A percentile compares a stretch with the other conserved stretches of the same genome.
Evolutionary conservation across 2,888 invertebrate species (phyloP).

Genomic region (Dimorphilus gyrociliatus): DNA sequence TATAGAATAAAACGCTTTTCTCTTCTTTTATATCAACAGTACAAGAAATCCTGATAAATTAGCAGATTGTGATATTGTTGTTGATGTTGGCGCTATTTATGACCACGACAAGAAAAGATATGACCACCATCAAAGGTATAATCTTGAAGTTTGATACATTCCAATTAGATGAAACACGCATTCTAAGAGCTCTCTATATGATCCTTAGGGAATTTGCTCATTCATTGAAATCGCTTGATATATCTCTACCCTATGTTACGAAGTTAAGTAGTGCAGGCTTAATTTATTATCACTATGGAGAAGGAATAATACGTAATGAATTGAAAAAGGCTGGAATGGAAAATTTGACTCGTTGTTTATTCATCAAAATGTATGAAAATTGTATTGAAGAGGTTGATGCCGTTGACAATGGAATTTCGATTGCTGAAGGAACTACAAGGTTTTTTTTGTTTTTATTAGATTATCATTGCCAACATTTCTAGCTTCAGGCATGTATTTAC

Average conservation of each 20-base stretch:
- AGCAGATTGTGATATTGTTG: conserved; percentile 70
- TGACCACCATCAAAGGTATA: conserved; percentile 77
- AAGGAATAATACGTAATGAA: conserved; percentile 43
- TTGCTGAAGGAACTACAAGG: conserved; percentile 47
- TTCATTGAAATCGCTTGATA: too few species aligned
- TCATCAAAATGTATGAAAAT: conserved; percentile 54
- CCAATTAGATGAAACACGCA: too few species aligned
- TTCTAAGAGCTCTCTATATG: too few species aligned
- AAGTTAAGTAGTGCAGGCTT: conserved; percentile 89
- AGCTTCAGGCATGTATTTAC: too few species aligned
- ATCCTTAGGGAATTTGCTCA: too few species aligned
- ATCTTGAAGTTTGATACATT: too few species aligned
- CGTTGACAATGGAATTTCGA: conserved; percentile 86
- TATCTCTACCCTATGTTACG: too few species aligned
- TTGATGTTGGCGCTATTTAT: conserved; percentile 80
- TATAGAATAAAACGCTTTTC: neutral
- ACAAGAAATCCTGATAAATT: conserved; percentile 46
- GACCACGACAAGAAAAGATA: conserved; percentile 58
- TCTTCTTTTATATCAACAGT: conserved; percentile 28
- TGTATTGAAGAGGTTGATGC: conserved; percentile 88
- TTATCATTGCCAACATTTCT: too few species aligned
- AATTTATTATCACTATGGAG: conserved; percentile 73
- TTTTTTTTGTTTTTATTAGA: too few species aligned
- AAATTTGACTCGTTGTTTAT: conserved; percentile 28
- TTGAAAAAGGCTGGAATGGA: conserved; percentile 10